Percentiles rank a stretch among this genome's conserved stretches.
Conservation (phyloP, 2,888 invertebrate species). For the Morinoia aosen region DNA sequence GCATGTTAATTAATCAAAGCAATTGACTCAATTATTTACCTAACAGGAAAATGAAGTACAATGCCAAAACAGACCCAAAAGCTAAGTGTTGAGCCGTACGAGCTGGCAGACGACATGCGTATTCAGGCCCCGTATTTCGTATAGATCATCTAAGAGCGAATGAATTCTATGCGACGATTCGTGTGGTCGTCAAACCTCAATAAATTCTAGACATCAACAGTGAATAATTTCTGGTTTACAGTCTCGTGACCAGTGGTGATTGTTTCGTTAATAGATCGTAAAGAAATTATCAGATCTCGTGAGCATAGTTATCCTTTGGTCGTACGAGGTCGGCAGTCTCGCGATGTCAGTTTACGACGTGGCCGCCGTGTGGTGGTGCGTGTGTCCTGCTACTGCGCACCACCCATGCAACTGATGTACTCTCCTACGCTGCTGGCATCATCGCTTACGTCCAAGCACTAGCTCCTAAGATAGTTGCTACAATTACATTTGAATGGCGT, state of each 20-base stretch:
- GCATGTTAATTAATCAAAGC: too few species aligned
- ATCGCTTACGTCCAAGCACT: background rate
- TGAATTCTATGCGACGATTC: slow-evolving; percentile 30
- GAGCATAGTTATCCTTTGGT: background rate
- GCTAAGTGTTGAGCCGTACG: background rate
- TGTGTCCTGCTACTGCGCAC: background rate
- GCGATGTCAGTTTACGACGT: background rate
- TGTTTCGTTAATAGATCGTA: slow-evolving; percentile 34
- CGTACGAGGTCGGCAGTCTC: background rate
- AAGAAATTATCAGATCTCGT: slow-evolving; percentile 38
- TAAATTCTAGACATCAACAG: background rate
- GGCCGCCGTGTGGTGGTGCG: background rate
- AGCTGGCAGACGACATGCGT: background rate
- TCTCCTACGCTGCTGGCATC: background rate
- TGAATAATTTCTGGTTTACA: slow-evolving; percentile 8
- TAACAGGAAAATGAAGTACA: too few species aligned
- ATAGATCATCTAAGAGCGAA: background rate
- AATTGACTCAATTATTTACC: too few species aligned
- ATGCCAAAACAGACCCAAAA: too few species aligned
- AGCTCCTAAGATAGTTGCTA: background rate
- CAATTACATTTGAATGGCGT: too few species aligned
- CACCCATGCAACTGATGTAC: background rate
- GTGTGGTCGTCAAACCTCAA: background rate
- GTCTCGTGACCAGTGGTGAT: slow-evolving; percentile 23
- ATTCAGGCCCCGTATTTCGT: background rate